phyloP scores from a whole-genome alignment of 2,888 invertebrate genomes.

The Onthophagus sagittarius region DNA sequence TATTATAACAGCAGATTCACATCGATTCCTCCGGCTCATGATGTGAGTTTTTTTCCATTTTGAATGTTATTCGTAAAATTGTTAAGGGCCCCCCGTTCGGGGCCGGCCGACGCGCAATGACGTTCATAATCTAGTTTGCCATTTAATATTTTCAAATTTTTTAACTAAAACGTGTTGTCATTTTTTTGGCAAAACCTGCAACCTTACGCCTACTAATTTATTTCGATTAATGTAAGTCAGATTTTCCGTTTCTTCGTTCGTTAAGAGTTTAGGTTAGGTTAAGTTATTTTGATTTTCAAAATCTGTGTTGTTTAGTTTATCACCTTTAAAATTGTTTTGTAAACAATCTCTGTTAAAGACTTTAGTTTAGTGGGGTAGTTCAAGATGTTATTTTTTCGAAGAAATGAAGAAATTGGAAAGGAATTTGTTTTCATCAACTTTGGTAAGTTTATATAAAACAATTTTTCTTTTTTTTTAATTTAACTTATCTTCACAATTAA shows the following conservation, averaged over 20 bases:
- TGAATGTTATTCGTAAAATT: neutral
- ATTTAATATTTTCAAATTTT: slow-evolving; percentile 22
- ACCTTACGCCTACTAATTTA: slow-evolving; percentile 18
- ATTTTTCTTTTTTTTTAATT: neutral
- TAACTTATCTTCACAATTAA: neutral
- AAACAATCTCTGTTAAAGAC: no score
- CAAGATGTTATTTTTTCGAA: neutral
- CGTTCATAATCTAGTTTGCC: slow-evolving; percentile 29
- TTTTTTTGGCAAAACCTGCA: slow-evolving; percentile 22
- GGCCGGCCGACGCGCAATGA: slow-evolving; percentile 20
- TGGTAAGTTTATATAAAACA: slow-evolving; percentile 11
- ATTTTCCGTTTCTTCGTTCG: slow-evolving; percentile 4
- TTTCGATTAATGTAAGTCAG: slow-evolving; percentile 16
- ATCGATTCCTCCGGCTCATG: slow-evolving; percentile 28
- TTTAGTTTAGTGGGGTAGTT: no score
- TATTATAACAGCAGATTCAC: slow-evolving; percentile 31
- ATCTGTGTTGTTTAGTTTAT: no score
- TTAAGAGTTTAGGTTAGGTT: slow-evolving; percentile 22
- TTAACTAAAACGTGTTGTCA: slow-evolving; percentile 18
- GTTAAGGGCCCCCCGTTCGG: neutral
- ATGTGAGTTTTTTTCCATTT: slow-evolving; percentile 29
- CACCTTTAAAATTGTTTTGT: slow-evolving; percentile 2
- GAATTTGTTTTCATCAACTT: neutral
- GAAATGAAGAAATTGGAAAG: slow-evolving; percentile 7
- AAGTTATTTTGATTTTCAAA: slow-evolving; percentile 19